phyloP scores from a whole-genome alignment of 2,888 invertebrate genomes.

The Hoplodrina blanda region DNA sequence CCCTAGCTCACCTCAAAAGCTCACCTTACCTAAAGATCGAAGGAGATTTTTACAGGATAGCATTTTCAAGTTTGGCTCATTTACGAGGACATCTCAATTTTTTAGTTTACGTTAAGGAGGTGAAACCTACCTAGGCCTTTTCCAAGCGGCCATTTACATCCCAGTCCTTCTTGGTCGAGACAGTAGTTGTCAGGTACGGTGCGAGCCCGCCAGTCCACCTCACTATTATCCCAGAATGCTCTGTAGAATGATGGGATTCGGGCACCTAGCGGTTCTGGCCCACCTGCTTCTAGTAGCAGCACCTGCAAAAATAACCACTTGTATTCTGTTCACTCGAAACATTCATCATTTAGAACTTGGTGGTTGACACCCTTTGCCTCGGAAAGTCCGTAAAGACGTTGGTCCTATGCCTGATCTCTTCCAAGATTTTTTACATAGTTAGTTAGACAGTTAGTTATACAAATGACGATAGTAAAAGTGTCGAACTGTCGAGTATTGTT shows the following conservation, averaged over 20 bases:
- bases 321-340: neutral
- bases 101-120: neutral
- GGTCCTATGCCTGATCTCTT: too few relatives aligned
- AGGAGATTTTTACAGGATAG: too few relatives aligned
- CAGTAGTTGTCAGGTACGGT: conserved; percentile 91
- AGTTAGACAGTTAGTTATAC: too few relatives aligned
- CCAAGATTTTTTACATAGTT: too few relatives aligned
- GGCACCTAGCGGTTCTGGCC: conserved; percentile 91
- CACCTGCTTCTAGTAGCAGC: conserved; percentile 89
- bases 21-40: too few relatives aligned
- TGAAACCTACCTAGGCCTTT: conserved; percentile 91
- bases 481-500: too few relatives aligned
- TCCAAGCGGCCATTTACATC: conserved; percentile 93
- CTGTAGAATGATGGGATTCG: conserved; percentile 90
- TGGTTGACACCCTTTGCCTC: too few relatives aligned
- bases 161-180: conserved; percentile 88
- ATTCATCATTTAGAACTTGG: too few relatives aligned
- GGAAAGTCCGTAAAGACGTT: too few relatives aligned
- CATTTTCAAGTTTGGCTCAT: neutral
- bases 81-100: neutral
- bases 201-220: conserved; percentile 92
- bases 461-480: too few relatives aligned
- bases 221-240: conserved; percentile 89
- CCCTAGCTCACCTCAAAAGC: too few relatives aligned
- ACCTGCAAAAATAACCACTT: conserved; percentile 66